These are phyloP conservation scores for Nymphalis urticae DNA, from an alignment of 2,888 invertebrate genomes.

Conservation along the genomic window DNA sequence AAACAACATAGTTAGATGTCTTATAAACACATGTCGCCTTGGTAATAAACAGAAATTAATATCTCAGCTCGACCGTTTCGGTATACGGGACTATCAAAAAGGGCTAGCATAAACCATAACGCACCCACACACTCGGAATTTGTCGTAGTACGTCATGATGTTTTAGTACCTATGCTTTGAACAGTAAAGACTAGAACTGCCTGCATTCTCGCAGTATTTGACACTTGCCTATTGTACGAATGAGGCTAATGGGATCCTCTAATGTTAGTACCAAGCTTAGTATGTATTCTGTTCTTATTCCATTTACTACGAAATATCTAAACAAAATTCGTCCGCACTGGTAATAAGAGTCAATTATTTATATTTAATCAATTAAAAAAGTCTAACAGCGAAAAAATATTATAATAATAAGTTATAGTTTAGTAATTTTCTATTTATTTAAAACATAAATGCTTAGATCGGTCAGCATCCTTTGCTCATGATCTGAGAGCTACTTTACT, in stretches of 20 bases:
- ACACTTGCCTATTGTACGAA: conserved; percentile 30
- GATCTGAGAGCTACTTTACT: background rate
- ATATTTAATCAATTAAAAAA: background rate
- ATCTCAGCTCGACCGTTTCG: conserved; percentile 45
- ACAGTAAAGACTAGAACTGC: conserved; percentile 17
- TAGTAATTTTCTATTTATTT: no score
- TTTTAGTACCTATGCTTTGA: conserved; percentile 16
- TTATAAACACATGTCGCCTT: conserved; percentile 73
- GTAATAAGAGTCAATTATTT: background rate
- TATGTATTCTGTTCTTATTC: conserved; percentile 30
- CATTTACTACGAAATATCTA: conserved; percentile 15
- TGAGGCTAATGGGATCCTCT: conserved; percentile 38
- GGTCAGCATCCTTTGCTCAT: no score
- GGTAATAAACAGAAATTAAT: conserved; percentile 75
- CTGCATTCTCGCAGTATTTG: conserved; percentile 17
- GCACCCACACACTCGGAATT: conserved; percentile 24
- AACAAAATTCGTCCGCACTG: background rate
- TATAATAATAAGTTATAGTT: no score
- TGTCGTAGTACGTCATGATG: conserved; percentile 8
- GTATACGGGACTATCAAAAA: conserved; percentile 41
- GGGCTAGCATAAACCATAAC: conserved; percentile 39
- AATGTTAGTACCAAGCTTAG: conserved; percentile 36
- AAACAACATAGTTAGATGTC: conserved; percentile 76
- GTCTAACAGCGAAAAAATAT: no score
- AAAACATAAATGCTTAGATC: background rate